These are phyloP conservation scores for Pseudochirops cupreus DNA, from an alignment of 2,797 vertebrate genomes.

Conservation along the genomic window DNA sequence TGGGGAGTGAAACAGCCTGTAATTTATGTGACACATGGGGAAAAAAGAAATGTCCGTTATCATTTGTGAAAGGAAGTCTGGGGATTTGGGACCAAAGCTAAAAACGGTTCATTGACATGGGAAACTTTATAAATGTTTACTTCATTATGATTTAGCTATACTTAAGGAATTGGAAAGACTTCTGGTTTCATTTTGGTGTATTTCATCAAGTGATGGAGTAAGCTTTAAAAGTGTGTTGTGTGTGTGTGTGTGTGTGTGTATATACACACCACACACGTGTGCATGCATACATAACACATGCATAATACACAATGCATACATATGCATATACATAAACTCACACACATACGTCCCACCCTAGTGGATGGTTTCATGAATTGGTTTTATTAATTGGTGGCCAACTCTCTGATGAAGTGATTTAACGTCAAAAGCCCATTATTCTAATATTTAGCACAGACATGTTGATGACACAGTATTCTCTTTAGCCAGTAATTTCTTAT, in stretches of 20 bases:
- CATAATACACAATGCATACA: no score
- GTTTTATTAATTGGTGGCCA: not conserved
- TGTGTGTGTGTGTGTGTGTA: no score
- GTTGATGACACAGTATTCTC: not conserved
- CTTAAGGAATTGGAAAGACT: not conserved
- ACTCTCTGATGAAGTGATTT: not conserved
- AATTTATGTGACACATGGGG: not conserved
- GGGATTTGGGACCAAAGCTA: constrained; percentile 11
- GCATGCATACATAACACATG: no score
- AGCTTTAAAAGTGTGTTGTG: no score
- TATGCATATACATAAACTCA: no score
- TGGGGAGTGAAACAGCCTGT: not conserved
- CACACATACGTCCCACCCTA: not conserved
- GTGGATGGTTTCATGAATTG: not conserved
- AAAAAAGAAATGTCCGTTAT: not conserved
- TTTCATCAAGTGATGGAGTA: not conserved
- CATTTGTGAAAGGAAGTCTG: not conserved
- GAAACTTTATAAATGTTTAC: not conserved
- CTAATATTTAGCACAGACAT: not conserved
- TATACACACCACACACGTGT: no score
- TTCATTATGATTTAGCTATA: not conserved
- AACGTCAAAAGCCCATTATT: not conserved
- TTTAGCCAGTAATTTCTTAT: not conserved
- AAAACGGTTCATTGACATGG: not conserved
- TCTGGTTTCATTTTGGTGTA: not conserved